Base-by-base conservation (phyloP, 2,113 vertebrate species). In the Sciurus niger region DNA sequence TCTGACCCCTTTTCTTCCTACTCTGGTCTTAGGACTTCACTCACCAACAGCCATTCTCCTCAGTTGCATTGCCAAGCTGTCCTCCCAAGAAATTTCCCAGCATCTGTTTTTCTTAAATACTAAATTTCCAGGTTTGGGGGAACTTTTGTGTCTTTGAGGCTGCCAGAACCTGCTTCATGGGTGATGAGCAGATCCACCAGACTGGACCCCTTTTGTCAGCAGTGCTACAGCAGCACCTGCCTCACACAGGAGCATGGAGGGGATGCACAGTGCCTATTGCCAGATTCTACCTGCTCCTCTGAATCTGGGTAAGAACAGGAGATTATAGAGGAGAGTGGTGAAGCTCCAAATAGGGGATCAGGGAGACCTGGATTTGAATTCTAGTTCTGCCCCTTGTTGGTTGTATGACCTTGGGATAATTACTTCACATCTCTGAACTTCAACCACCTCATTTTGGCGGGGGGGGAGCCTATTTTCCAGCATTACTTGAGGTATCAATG, bases 401-500 rank as follows among this genome's bases (percentile, higher is more conserved):
- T 32, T 72, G 9, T 92, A 55, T 94, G 90, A 55, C 20, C 55
- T 90, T 58, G 12, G 60, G 2, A 20, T 72, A 77, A 65, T 60
- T 28, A 63, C 32, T 77, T 73, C 11, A 90, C n/a, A 68, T 74
- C 32, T 76, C 48, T 51, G 40, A 95, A 55, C 76, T 68, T 74
- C 17, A 4, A 8, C 8, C 14, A 4, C 53, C 9, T 70, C n/a
- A 58, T 87, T 20, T 70, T 72, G 40, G 40, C 4, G 40, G 40
- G 40, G 40, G 40, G 6, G 53, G 17, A 67, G 60, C 14, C 17
- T 80, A 9, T 34, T 70, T 24, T 30, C 18, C 9, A 51, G 25
- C n/a, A 40, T 83, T 80, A 85, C 40, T 78, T 74, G 37, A 25
- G 9, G 34, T 51, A 30, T 85, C 34, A 73, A 58, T 43, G 60